phyloP scores from a whole-genome alignment of 2,888 invertebrate genomes.

The Lasioglossum malachurum region DNA sequence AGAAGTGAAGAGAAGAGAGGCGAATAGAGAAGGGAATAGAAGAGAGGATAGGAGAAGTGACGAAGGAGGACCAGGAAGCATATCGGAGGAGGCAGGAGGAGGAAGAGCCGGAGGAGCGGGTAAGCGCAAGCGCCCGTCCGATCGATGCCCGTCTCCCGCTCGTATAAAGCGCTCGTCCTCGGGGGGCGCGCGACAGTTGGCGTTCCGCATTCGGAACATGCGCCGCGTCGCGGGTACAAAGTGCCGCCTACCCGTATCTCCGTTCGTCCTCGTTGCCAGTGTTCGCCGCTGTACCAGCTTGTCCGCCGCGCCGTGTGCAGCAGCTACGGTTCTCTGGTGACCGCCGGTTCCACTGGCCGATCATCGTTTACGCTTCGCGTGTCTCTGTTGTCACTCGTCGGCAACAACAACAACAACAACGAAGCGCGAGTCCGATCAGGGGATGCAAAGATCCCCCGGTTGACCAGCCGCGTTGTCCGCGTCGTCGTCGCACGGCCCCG shows the following conservation, averaged over 20 bases:
- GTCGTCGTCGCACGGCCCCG: background rate
- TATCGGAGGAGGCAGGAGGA: slow-evolving; percentile 60
- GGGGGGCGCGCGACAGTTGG: slow-evolving; percentile 83
- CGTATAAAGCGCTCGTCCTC: slow-evolving; percentile 83
- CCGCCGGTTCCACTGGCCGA: background rate
- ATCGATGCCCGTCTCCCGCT: slow-evolving; percentile 83
- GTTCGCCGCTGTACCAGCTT: slow-evolving; percentile 7
- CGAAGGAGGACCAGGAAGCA: slow-evolving; percentile 69
- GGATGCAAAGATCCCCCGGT: slow-evolving; percentile 1
- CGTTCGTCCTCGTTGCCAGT: slow-evolving; percentile 27
- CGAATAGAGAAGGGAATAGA: slow-evolving; percentile 51
- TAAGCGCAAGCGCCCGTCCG: slow-evolving; percentile 83
- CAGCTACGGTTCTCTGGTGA: background rate
- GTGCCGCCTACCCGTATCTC: slow-evolving; percentile 23
- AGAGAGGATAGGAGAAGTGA: slow-evolving; percentile 52
- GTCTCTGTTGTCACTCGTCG: background rate
- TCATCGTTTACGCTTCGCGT: background rate
- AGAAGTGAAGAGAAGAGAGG: slow-evolving; percentile 25
- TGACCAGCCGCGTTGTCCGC: background rate
- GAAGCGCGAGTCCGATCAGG: background rate
- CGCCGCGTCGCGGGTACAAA: slow-evolving; percentile 74
- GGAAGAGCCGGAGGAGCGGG: slow-evolving; percentile 71
- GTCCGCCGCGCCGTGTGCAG: background rate
- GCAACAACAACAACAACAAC: background rate
- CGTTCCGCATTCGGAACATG: slow-evolving; percentile 82